phyloP scores from a whole-genome alignment of 2,888 invertebrate species.

The Ornithoptera priamus region DNA sequence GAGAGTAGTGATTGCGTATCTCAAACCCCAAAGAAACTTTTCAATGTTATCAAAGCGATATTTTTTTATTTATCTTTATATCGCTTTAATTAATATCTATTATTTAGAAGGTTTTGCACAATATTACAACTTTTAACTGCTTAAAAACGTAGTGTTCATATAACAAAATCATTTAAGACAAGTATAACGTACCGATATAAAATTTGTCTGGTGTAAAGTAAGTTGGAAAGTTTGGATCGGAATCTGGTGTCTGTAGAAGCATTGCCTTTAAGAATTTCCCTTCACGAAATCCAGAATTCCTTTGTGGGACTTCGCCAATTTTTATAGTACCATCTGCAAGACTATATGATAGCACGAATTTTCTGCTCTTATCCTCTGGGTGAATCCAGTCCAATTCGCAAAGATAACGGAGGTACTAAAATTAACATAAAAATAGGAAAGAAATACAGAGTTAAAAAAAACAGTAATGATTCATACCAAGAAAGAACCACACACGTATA shows the following conservation, averaged over 20 bases:
- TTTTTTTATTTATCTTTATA: too few relatives aligned
- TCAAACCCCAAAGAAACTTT: too few relatives aligned
- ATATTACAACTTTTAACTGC: too few relatives aligned
- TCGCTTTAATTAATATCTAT: too few relatives aligned
- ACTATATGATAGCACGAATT: slow-evolving; percentile 88
- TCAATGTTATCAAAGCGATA: too few relatives aligned
- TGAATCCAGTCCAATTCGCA: slow-evolving; percentile 88
- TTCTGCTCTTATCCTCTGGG: slow-evolving; percentile 87
- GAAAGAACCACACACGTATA: not conserved
- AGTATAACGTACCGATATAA: slow-evolving; percentile 81
- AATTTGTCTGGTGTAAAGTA: slow-evolving; percentile 90
- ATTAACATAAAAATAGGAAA: slow-evolving; percentile 13
- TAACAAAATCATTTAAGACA: too few relatives aligned
- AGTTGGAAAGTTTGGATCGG: slow-evolving; percentile 84
- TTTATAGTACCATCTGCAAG: slow-evolving; percentile 87
- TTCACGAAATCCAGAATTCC: slow-evolving; percentile 87
- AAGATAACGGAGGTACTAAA: slow-evolving; percentile 84
- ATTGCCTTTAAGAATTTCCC: slow-evolving; percentile 87
- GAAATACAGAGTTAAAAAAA: not conserved
- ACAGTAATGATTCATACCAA: not conserved
- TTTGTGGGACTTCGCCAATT: slow-evolving; percentile 85
- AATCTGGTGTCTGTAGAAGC: slow-evolving; percentile 84
- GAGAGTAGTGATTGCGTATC: too few relatives aligned
- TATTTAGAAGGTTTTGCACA: too few relatives aligned
- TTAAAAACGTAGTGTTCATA: not conserved